These are phyloP conservation scores for Chroicocephalus ridibundus DNA, from an alignment of 2,113 vertebrate species.

Conservation along the genomic window DNA sequence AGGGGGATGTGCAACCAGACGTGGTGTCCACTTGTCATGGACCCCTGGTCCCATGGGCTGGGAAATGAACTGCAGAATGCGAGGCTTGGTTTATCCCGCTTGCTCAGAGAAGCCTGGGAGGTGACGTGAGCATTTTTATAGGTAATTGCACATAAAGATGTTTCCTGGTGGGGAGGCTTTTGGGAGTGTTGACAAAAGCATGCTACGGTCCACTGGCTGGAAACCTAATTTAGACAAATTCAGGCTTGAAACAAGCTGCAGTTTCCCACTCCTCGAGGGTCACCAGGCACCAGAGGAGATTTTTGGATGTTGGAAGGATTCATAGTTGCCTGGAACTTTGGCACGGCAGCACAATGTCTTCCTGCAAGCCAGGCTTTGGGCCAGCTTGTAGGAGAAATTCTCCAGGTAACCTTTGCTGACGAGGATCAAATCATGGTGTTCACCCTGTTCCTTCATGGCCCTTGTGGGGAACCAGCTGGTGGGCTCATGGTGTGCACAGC, in stretches of 20 bases:
- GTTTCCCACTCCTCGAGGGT: not conserved
- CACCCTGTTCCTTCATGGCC: not conserved
- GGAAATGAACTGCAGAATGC: not conserved
- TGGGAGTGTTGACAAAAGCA: not conserved
- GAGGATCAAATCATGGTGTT: not conserved
- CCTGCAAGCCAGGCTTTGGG: not conserved
- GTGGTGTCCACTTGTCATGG: not conserved
- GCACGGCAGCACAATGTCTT: not conserved
- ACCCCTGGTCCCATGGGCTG: not conserved
- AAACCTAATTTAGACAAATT: not conserved
- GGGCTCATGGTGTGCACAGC: rapidly evolving
- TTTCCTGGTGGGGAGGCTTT: not conserved
- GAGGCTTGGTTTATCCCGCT: not conserved
- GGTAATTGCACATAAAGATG: not conserved
- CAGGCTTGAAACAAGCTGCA: not conserved
- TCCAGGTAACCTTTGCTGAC: not conserved
- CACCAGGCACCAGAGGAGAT: not conserved
- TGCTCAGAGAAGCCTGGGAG: not conserved
- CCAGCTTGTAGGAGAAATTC: not conserved
- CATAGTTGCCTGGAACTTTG: not conserved
- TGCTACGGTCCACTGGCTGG: not conserved
- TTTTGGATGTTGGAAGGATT: not conserved
- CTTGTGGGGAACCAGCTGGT: not conserved
- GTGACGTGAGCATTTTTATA: conserved; percentile 24
- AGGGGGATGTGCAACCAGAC: not conserved